phyloP scores from a whole-genome alignment of 1,140 invertebrate species.

The Euglossa dilemma region DNA sequence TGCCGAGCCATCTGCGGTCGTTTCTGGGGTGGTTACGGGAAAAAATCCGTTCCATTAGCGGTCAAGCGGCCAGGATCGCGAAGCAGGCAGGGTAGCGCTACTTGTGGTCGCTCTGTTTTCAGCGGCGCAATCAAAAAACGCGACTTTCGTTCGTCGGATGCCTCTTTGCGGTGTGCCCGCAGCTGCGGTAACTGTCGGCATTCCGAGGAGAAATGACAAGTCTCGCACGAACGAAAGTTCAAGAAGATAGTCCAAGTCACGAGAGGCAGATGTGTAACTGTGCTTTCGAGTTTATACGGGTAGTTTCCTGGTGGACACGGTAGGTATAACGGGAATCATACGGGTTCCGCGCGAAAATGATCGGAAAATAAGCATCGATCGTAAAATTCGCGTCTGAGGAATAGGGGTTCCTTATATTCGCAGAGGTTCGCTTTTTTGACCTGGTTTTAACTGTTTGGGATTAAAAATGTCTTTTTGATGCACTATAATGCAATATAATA shows the following conservation, averaged over 20 bases:
- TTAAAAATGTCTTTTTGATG: no score
- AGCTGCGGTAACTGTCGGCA: background rate
- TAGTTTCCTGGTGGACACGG: background rate
- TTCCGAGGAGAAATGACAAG: background rate
- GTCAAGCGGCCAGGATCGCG: constrained; percentile 4
- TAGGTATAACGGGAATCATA: background rate
- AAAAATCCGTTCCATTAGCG: constrained; percentile 31
- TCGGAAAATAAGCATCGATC: no score
- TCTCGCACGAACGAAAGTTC: no score
- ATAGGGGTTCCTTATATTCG: no score
- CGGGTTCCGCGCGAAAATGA: background rate
- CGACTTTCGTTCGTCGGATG: background rate
- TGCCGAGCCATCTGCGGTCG: constrained; percentile 14
- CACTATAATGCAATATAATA: no score
- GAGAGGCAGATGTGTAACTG: background rate
- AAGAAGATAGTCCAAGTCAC: background rate
- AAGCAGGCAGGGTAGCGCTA: background rate
- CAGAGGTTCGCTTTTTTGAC: no score
- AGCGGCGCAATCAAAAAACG: background rate
- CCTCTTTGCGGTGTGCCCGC: background rate
- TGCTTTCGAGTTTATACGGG: background rate
- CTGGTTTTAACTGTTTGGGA: no score
- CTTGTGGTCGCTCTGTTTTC: constrained; percentile 8
- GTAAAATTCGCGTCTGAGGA: no score
- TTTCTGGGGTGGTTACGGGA: constrained; percentile 10